Conservation (phyloP, 2,797 vertebrate species). For the Cephalopachus bancanus region DNA sequence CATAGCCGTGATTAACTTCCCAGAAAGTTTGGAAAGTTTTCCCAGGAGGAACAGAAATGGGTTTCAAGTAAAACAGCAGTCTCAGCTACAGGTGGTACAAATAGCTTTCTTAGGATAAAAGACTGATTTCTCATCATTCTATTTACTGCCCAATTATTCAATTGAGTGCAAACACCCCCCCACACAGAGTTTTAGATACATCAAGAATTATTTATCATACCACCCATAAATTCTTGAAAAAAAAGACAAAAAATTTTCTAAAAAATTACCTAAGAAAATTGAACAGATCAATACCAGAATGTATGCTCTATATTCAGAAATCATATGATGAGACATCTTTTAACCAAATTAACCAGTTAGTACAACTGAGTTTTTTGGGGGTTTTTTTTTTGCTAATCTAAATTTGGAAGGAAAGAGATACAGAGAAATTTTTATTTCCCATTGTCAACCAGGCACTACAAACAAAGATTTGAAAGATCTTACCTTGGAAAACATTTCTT, state of each 20-base stretch:
- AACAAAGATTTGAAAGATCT: background rate
- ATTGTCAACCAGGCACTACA: background rate
- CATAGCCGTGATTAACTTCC: background rate
- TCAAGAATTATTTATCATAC: background rate
- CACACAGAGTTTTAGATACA: background rate
- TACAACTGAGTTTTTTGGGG: background rate
- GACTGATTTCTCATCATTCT: background rate
- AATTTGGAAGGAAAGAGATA: background rate
- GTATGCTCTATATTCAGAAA: background rate
- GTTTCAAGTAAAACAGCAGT: background rate
- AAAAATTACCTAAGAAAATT: background rate
- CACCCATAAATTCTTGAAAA: background rate
- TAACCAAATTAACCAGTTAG: background rate
- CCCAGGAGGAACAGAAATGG: background rate
- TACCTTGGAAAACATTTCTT: background rate
- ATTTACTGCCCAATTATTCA: background rate
- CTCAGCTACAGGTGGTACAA: background rate
- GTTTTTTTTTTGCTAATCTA: background rate
- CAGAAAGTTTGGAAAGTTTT: background rate
- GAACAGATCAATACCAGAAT: background rate
- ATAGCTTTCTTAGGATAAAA: background rate
- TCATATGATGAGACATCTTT: background rate
- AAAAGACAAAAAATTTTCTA: background rate
- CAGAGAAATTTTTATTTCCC: background rate
- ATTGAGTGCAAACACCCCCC: background rate